These are phyloP conservation scores for Amphipyra berbera DNA, from an alignment of 2,888 invertebrate species.

Conservation along the genomic window DNA sequence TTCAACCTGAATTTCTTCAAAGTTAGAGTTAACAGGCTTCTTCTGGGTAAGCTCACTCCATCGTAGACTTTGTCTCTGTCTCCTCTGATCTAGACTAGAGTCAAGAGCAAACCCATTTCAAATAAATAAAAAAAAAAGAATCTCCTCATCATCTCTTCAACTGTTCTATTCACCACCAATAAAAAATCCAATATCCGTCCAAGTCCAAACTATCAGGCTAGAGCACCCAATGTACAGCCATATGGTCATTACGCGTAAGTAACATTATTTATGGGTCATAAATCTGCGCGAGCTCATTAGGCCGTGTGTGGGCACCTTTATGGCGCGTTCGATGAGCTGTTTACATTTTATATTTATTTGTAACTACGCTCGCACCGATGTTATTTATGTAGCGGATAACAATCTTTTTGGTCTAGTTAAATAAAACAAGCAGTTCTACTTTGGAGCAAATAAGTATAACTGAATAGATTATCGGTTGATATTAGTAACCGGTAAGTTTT, in stretches of 20 bases:
- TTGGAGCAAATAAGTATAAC: no score
- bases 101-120: no score
- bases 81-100: no score
- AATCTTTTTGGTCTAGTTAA: constrained; percentile 4
- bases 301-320: constrained; percentile 85
- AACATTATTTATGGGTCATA: constrained; percentile 85
- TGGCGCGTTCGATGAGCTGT: constrained; percentile 67
- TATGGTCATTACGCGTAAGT: constrained; percentile 77
- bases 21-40: no score
- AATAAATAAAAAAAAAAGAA: no score
- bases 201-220: constrained; percentile 40
- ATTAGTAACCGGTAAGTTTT: no score
- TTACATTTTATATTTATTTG: constrained; percentile 71
- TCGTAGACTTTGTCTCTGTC: no score
- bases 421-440: neutral
- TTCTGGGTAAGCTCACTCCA: no score
- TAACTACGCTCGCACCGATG: constrained; percentile 58
- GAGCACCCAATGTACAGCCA: constrained; percentile 57
- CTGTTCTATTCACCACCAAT: neutral
- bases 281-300: constrained; percentile 83
- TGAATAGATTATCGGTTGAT: no score
- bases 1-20: no score
- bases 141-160: no score
- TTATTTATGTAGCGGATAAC: constrained; percentile 26
- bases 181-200: constrained; percentile 10